phyloP scores from a whole-genome alignment of 1,140 invertebrate genomes.

The Sinella curviseta region DNA sequence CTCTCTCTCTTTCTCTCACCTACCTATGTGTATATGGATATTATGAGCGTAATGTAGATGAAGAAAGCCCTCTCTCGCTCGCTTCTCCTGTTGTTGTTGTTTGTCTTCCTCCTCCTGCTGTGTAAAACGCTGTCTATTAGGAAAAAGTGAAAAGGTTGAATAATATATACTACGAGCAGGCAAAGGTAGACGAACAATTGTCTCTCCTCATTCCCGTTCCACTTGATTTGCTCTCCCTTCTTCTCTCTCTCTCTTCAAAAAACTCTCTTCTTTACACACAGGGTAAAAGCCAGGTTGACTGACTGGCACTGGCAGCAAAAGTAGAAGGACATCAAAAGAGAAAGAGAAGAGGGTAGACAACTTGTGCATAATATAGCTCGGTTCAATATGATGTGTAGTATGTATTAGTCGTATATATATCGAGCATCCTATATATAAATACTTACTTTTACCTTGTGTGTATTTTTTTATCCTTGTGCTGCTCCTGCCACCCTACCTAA shows the following conservation, averaged over 20 bases:
- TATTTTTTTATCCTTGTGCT: too few relatives aligned
- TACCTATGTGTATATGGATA: background rate
- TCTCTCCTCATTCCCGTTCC: slow-evolving; percentile 24
- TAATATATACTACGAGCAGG: slow-evolving; percentile 7
- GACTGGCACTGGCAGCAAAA: too few relatives aligned
- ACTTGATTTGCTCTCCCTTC: slow-evolving; percentile 10
- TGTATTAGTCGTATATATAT: too few relatives aligned
- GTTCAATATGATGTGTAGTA: too few relatives aligned
- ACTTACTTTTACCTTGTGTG: too few relatives aligned
- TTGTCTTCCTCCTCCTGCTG: slow-evolving; percentile 1
- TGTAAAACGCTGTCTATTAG: slow-evolving; percentile 15
- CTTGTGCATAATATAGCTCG: too few relatives aligned
- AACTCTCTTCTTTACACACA: background rate
- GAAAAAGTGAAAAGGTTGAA: slow-evolving; percentile 14
- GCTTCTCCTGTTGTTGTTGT: background rate
- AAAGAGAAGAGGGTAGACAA: background rate
- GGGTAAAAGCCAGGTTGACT: background rate
- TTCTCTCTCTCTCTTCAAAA: background rate
- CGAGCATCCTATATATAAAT: too few relatives aligned
- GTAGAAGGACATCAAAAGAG: too few relatives aligned
- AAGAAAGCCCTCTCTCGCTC: background rate
- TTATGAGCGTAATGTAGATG: background rate
- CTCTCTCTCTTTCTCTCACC: background rate
- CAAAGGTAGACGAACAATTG: slow-evolving; percentile 4
- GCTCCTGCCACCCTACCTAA: too few relatives aligned